Base-by-base conservation (phyloP, 2,888 invertebrate species). In the Tinea semifulvella region DNA sequence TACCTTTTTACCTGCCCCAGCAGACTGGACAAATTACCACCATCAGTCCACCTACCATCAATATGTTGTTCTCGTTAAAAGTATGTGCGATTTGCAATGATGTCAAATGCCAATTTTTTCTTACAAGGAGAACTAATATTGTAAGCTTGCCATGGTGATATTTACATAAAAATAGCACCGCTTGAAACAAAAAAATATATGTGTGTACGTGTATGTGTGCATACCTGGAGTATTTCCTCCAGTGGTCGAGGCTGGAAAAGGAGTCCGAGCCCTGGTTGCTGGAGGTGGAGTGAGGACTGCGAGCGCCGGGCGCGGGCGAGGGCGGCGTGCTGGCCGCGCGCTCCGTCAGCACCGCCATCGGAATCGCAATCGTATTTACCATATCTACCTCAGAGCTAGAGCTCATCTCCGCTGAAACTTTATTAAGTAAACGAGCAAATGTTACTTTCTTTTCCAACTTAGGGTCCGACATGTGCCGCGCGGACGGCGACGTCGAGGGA, bases 371-470 rank as follows among this genome's bases (percentile, higher is more conserved):
- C 17, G 79, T 83, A 46, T 80, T 79, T 31, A 73, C 77, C 67
- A 83, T 80, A 60, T 88, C 88, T 47, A 88, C 82, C 49, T 89
- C 89, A 0, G 89, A 89, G 46, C 89, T 88, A 1, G 88, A 88
- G 57, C 88, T 89, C 86, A 90, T 89, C 75, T 90, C 91, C 6
- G 89, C 88, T 8, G 89, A 89, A 3, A 90, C 89, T 68, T 87
- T 89, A 58, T 88, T 90, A 16, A 90, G 65, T 42, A 91, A 66
- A 50, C 89, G 81, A 0, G 91, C 90, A 59, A 91, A 91, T 1
- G 90, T 90, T 5, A 91, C 90, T 66, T 90, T 90, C 71, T 90
- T 90, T 60, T 90, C 90, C 44, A 89, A 66, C 57, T 89, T 90
- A 8, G 88, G 86, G 65, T 88, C 88, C 39, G 81, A 83, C 50